Percentiles rank a stretch among this genome's conserved stretches.
Evolutionary conservation across 30 jellyfish, hydroid and myxozoan genomes (phyloP).

Genomic region (Phacellophora camtschatica): DNA sequence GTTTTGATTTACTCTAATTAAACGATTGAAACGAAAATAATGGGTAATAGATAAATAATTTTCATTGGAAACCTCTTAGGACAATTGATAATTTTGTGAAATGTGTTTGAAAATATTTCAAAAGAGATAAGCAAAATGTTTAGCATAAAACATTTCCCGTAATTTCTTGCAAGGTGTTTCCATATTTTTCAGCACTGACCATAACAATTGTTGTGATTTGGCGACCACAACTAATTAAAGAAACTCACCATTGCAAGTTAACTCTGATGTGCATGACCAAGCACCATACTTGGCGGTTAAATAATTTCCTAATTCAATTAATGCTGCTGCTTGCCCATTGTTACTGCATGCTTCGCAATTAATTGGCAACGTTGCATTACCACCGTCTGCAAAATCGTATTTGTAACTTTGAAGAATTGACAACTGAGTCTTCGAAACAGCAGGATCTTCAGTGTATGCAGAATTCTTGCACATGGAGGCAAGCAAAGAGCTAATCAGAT

Average conservation of each 20-base stretch:
- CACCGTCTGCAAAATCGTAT: conserved; percentile 29
- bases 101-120: no score
- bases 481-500: conserved; percentile 17
- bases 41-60: no score
- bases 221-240: no score
- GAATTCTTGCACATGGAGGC: conserved; percentile 65
- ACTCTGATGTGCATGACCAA: conserved; percentile 72
- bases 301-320: conserved; percentile 18
- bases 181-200: no score
- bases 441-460: conserved; percentile 55
- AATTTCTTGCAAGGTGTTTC: no score
- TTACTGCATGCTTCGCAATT: conserved; percentile 1
- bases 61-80: no score
- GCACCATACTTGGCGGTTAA: conserved; percentile 21
- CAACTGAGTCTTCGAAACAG: conserved; percentile 21
- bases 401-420: conserved; percentile 61
- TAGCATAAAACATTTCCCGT: no score
- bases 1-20: no score
- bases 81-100: no score
- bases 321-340: conserved; percentile 12
- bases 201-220: no score
- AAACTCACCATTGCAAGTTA: conserved; percentile 66
- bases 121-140: no score
- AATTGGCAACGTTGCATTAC: conserved; percentile 13
- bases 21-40: no score